Evolutionary conservation across 1,140 invertebrate species (phyloP), one percentile per base, ranked within the genome.

Genomic region (Pogonognathellus flavescens): DNA sequence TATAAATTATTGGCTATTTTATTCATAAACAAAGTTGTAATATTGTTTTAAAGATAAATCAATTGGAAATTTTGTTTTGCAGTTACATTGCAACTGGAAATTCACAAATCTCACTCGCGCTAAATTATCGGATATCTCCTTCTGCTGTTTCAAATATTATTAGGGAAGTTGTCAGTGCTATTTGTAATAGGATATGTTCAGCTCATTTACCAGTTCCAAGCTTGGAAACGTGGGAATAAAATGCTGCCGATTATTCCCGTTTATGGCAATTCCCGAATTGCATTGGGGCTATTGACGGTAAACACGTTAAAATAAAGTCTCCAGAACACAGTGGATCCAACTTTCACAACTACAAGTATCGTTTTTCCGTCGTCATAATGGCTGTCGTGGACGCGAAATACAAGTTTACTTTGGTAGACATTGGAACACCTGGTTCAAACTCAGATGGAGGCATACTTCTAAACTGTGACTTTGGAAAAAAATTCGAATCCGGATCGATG

Each of bases 341-440:
- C 20, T 92, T 89, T 88, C 91, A 89, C 85, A 91, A 92, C 88
- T 92, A 92, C 88, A 92, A 92, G 57, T 57, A 90, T 5, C 88
- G 84, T 70, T 86, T 88, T 80, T 89, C 88, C 31, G 88, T 90
- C 6, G 88, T 91, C 11, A 80, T 91, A 13, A 52, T 90, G 52
- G 90, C 87, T 41, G 60, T 89, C 13, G 88, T 70, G 59, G 88
- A 88, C 87, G 84, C 89, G n/a, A 86, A 89, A 49, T 89, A 89
- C 57, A 86, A 85, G 80, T 89, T 90, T 85, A 60, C 86, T 14
- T 22, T 86, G 6, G 84, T 90, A 52, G 89, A 90, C 57, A 87
- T 90, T 20, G 90, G 90, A 82, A 55, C 82, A 13, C 86, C 86
- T 22, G 90, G 90, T 10, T 88, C 86, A 57, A 20, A 84, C 20